phyloP scores from a whole-genome alignment of 2,797 vertebrate genomes.

The Periparus ater region DNA sequence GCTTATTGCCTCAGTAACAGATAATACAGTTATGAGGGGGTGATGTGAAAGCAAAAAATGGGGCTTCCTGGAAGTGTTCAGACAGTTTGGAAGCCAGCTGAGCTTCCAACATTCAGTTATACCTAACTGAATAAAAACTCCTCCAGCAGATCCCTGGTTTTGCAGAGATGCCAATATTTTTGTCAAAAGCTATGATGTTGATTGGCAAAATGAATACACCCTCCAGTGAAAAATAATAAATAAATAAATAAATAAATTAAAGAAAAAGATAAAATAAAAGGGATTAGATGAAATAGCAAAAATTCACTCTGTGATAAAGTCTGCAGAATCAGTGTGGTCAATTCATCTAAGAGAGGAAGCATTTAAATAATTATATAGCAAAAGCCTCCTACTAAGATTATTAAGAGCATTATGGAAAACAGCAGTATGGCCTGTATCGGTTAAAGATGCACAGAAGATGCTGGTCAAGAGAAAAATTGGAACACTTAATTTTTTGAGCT shows the following conservation, averaged over 20 bases:
- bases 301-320: background rate
- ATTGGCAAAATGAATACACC: background rate
- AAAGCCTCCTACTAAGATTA: background rate
- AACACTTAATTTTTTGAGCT: background rate
- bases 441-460: background rate
- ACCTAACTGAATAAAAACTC: background rate
- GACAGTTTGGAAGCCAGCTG: background rate
- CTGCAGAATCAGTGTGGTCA: background rate
- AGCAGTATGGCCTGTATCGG: background rate
- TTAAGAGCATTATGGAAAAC: background rate
- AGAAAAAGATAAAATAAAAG: accelerated
- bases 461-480: background rate
- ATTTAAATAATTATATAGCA: background rate
- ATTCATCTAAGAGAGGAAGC: background rate
- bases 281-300: background rate
- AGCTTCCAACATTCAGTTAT: background rate
- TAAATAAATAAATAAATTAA: too few species aligned
- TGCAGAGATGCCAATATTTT: background rate
- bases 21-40: background rate
- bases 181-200: background rate
- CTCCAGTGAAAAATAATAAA: background rate
- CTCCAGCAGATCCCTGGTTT: background rate
- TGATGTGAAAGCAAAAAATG: background rate
- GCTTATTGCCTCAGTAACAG: background rate
- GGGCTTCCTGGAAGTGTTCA: background rate